Evolutionary conservation across 2,797 vertebrate species (phyloP).

Genomic region (Typhlichthys eigenmanni): DNA sequence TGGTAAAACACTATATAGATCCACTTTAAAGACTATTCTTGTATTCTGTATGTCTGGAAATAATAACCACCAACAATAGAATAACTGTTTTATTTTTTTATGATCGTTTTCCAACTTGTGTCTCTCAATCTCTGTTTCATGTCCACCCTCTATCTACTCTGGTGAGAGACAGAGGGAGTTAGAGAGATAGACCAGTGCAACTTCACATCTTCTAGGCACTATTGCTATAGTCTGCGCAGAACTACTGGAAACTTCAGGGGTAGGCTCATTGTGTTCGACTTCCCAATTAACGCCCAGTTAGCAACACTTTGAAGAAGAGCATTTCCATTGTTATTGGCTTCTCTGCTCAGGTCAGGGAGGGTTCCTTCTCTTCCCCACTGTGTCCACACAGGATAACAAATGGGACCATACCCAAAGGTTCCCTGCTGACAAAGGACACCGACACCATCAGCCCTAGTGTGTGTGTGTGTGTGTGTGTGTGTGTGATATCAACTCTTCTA

Average conservation of each 20-base stretch:
- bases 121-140: background rate
- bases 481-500: slow-evolving; percentile 33
- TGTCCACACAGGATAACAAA: slow-evolving; percentile 44
- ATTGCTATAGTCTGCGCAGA: background rate
- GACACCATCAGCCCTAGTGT: slow-evolving; percentile 31
- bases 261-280: slow-evolving; percentile 13
- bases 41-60: background rate
- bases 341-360: slow-evolving; percentile 38
- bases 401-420: slow-evolving; percentile 39
- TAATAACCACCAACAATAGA: background rate
- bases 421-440: slow-evolving; percentile 51
- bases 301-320: slow-evolving; percentile 26
- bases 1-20: too few relatives aligned
- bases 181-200: slow-evolving; percentile 6
- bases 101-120: background rate
- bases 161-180: slow-evolving; percentile 18
- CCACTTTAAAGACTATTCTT: too few relatives aligned
- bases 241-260: slow-evolving; percentile 3
- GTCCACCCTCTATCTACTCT: slow-evolving; percentile 7
- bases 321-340: slow-evolving; percentile 62
- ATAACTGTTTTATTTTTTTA: background rate
- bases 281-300: slow-evolving; percentile 47
- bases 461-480: background rate
- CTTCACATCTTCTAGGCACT: slow-evolving; percentile 15
- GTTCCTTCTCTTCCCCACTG: slow-evolving; percentile 47